These are phyloP conservation scores for Paramuricea clavata DNA, from an alignment of 92 coral and sea anemone genomes.

Conservation along the genomic window DNA sequence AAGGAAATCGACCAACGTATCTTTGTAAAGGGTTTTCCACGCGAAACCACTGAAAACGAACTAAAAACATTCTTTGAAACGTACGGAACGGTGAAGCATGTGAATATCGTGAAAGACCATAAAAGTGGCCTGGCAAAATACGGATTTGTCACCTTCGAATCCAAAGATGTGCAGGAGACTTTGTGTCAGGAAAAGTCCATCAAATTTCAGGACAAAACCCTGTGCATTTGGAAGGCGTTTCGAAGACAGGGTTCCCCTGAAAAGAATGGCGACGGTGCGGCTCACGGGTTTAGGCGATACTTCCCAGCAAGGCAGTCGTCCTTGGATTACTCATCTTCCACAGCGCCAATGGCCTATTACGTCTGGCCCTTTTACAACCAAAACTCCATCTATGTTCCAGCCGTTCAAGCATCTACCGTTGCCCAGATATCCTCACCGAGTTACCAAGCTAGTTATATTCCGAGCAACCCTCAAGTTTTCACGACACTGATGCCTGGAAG, in stretches of 20 bases:
- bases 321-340: conserved; percentile 44
- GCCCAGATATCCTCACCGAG: conserved; percentile 42
- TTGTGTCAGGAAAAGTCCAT: conserved; percentile 83
- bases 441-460: conserved; percentile 48
- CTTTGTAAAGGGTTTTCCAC: conserved; percentile 94
- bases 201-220: conserved; percentile 88
- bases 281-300: conserved; percentile 40
- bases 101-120: conserved; percentile 90
- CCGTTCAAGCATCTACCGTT: conserved; percentile 46
- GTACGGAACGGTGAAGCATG: conserved; percentile 89
- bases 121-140: conserved; percentile 96
- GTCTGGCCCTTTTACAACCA: conserved; percentile 39
- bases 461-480: conserved; percentile 50
- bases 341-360: conserved; percentile 50
- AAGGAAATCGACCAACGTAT: conserved; percentile 73
- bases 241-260: conserved; percentile 75
- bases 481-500: conserved; percentile 43
- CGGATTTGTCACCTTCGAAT: conserved; percentile 97
- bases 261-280: conserved; percentile 27
- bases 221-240: conserved; percentile 86
- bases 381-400: conserved; percentile 34
- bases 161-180: conserved; percentile 88
- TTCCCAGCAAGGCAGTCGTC: conserved; percentile 38
- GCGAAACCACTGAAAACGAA: conserved; percentile 96
- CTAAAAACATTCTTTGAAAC: conserved; percentile 88